Evolutionary conservation across 1,140 invertebrate species (phyloP), one percentile per base, ranked within the genome.

Genomic region (Drosophila gunungcola): DNA sequence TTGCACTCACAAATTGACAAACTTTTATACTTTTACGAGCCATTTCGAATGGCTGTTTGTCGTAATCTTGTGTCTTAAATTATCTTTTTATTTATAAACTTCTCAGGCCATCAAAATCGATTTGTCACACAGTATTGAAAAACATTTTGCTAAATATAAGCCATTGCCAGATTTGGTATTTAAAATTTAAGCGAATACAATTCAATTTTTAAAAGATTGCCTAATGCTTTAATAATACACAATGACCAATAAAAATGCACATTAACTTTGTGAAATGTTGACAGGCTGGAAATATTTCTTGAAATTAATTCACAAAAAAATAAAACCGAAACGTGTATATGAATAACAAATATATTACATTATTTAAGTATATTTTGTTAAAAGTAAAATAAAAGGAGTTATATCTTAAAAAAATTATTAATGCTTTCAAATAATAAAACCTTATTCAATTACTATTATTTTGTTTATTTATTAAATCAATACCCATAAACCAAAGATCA

Each of bases 21-120:
- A 55, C 4, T 46, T 61, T 38, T 42, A 11, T 42, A 29, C 38
- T 36, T 68, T 68, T 70, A 68, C 46, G 63, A 41, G 42, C 41
- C 63, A 68, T 56, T 69, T 68, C 10, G 10, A 69, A 67, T 65
- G 34, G 43, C 39, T 68, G 29, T 49, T 49, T 49, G 25, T n/a
- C 9, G 3, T 32, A 4, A 16, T 64, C 25, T n/a, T 61, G 32
- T 3, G 36, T 45, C 67, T 32, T 69, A 69, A 68, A 70, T 55
- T 70, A 70, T 68, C 13, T 39, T 48, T 21, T 46, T 54, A 70
- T 70, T 70, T 48, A 68, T 68, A 55, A 70, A 70, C 63, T 39
- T 46, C 42, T n/a, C 12, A 12, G 27, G 61, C 48, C 34, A 65
- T 38, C 10, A 12, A 34, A 48, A 70, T 68, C 63, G 67, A 70